These are phyloP conservation scores for Ammodytes dubius DNA, from an alignment of 2,113 vertebrate genomes.

Conservation along the genomic window DNA sequence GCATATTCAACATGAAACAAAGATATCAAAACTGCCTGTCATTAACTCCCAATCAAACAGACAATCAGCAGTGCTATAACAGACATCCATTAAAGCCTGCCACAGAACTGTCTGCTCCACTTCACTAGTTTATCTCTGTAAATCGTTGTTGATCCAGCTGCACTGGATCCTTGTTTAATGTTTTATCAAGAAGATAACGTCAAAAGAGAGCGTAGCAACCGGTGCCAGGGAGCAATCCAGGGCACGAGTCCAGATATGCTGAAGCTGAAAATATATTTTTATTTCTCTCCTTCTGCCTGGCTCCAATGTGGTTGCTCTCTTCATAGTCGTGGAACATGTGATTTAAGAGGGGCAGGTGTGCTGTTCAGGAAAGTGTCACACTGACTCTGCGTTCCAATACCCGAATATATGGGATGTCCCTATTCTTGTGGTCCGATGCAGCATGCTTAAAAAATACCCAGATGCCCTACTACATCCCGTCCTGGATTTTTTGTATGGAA, in stretches of 20 bases:
- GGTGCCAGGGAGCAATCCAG: not conserved
- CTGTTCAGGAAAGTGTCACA: not conserved
- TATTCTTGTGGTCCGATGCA: no score
- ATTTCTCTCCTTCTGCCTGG: not conserved
- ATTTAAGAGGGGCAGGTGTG: conserved; percentile 21
- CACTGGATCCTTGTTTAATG: not conserved
- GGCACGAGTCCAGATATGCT: not conserved
- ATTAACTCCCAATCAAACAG: not conserved
- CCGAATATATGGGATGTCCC: no score
- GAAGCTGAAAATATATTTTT: not conserved
- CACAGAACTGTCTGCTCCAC: not conserved
- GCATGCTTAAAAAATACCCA: no score
- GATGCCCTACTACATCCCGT: no score
- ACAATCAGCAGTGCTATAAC: not conserved
- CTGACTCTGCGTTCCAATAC: not conserved
- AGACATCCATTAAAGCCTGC: not conserved
- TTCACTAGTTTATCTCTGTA: not conserved
- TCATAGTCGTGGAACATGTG: not conserved
- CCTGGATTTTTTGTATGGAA: no score
- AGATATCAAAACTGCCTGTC: not conserved
- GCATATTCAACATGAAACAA: not conserved
- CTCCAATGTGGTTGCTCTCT: not conserved
- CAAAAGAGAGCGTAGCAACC: not conserved
- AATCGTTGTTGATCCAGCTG: not conserved
- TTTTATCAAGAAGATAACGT: conserved; percentile 18